A percentile compares a stretch with the other conserved stretches of the same genome.
phyloP scores from a whole-genome alignment of 1,140 invertebrate species.

The Camponotus floridanus region DNA sequence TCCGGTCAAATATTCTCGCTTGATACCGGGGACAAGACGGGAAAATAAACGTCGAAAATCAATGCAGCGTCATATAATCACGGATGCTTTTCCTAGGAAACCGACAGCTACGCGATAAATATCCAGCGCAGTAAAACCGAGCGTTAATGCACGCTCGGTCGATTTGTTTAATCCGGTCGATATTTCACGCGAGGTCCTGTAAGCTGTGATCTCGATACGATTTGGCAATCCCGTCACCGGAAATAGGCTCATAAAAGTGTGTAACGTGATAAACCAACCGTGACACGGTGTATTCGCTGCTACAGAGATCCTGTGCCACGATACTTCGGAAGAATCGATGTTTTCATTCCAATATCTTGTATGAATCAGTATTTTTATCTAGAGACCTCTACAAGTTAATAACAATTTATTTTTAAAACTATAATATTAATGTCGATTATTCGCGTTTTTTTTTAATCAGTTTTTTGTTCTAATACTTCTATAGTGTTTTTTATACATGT shows the following conservation, averaged over 20 bases:
- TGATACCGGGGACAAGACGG: not conserved
- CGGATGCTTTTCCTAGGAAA: constrained; percentile 49
- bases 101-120: constrained; percentile 53
- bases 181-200: constrained; percentile 44
- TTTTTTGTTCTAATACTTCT: not conserved
- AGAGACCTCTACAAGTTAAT: not conserved
- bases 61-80: constrained; percentile 42
- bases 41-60: constrained; percentile 56
- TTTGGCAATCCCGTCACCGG: constrained; percentile 61
- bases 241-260: constrained; percentile 62
- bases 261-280: constrained; percentile 54
- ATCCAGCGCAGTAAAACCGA: constrained; percentile 53
- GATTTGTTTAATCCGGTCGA: constrained; percentile 62
- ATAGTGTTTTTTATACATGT: not conserved
- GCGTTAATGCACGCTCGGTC: constrained; percentile 55
- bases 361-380: not conserved
- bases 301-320: constrained; percentile 5
- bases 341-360: not conserved
- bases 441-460: not conserved
- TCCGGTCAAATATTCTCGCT: constrained; percentile 25
- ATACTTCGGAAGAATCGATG: constrained; percentile 28
- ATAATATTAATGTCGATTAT: not conserved
- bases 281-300: constrained; percentile 8
- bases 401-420: not conserved
- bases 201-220: constrained; percentile 53